phyloP scores from a whole-genome alignment of 1,140 invertebrate species.

The Conus betulinus region DNA sequence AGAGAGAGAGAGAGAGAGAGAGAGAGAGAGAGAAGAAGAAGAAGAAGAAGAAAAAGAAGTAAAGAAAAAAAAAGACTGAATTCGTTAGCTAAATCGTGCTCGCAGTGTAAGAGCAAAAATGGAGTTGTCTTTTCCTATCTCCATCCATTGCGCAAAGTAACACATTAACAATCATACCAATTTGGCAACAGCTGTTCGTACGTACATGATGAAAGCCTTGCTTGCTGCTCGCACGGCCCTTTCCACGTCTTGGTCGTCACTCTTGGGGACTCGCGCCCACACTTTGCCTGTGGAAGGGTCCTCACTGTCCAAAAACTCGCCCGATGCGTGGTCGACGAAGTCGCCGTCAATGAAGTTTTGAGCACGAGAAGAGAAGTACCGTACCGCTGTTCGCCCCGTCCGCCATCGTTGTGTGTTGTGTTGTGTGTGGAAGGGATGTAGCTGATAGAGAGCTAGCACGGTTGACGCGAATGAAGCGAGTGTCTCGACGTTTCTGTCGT shows the following conservation, averaged over 20 bases:
- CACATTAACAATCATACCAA: too few relatives aligned
- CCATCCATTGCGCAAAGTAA: too few relatives aligned
- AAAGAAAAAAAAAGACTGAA: not conserved
- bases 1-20: too few relatives aligned
- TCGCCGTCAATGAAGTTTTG: conserved; percentile 77
- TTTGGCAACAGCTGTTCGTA: not conserved
- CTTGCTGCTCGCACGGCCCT: conserved; percentile 74
- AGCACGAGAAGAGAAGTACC: conserved; percentile 37
- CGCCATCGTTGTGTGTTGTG: not conserved
- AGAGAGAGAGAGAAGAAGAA: not conserved
- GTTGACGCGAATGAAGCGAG: too few relatives aligned
- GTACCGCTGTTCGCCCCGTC: too few relatives aligned
- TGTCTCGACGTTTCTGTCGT: too few relatives aligned
- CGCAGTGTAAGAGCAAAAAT: too few relatives aligned
- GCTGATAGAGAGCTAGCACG: too few relatives aligned
- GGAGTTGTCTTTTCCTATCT: too few relatives aligned
- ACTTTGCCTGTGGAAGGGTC: conserved; percentile 78
- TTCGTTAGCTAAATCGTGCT: not conserved
- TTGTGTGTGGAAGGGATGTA: too few relatives aligned
- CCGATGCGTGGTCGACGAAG: conserved; percentile 66
- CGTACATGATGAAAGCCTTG: conserved; percentile 64
- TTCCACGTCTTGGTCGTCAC: conserved; percentile 71
- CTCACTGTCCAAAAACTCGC: conserved; percentile 73
- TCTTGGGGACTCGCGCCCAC: conserved; percentile 78
- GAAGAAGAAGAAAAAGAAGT: not conserved